Evolutionary conservation across 2,797 vertebrate species (phyloP).

Genomic region (Lacerta bilineata): DNA sequence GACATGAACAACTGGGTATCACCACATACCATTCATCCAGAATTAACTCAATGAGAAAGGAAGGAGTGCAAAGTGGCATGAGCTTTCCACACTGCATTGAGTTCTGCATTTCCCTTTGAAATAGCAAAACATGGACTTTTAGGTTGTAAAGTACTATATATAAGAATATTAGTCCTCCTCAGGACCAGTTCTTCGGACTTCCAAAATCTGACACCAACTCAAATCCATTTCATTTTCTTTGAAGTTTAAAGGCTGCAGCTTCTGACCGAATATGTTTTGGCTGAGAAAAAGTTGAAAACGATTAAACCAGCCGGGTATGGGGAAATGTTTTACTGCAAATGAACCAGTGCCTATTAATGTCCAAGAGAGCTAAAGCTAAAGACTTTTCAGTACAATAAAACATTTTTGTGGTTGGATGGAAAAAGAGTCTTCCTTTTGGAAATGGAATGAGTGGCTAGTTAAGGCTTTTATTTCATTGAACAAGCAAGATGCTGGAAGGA

Average conservation of each 20-base stretch:
- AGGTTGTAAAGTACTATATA: not conserved
- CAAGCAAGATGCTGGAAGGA: not conserved
- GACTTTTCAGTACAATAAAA: not conserved
- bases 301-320: not conserved
- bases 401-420: not conserved
- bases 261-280: not conserved
- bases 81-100: not conserved
- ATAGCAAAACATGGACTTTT: not conserved
- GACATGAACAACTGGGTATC: too few relatives aligned
- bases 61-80: not conserved
- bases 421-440: conserved; percentile 4
- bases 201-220: not conserved
- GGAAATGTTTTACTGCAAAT: conserved; percentile 19
- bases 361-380: conserved; percentile 2
- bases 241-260: not conserved
- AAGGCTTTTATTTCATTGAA: not conserved
- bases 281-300: conserved; percentile 13
- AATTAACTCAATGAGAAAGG: not conserved
- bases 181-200: not conserved
- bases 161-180: not conserved
- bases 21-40: not conserved
- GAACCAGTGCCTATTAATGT: not conserved
- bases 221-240: not conserved
- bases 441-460: not conserved
- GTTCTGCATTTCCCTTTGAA: not conserved